phyloP scores from a whole-genome alignment of 2,797 vertebrate species.

The Cossypha heuglini region DNA sequence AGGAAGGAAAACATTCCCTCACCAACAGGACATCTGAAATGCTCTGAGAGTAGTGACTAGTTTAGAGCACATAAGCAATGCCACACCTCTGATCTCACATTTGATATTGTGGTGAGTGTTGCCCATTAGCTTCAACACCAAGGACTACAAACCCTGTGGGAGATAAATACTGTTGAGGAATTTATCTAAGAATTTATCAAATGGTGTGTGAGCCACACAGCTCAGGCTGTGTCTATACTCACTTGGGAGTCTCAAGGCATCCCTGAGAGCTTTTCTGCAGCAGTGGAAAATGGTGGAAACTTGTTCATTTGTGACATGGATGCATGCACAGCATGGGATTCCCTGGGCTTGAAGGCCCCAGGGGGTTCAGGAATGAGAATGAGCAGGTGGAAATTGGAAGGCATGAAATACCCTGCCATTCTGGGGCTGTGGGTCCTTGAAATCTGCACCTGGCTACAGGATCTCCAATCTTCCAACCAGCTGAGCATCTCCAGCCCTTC shows the following conservation, averaged over 20 bases:
- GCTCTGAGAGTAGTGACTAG: not conserved
- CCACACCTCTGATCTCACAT: not conserved
- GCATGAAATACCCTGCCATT: not conserved
- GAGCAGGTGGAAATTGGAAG: not conserved
- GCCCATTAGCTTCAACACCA: not conserved
- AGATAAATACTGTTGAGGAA: not conserved
- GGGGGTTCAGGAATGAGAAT: not conserved
- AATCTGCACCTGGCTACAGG: not conserved
- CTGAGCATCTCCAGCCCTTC: fast-evolving
- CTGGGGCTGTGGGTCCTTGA: not conserved
- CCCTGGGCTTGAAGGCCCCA: not conserved
- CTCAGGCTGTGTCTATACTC: not conserved
- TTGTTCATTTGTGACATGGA: not conserved
- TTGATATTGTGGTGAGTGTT: not conserved
- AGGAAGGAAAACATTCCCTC: not conserved
- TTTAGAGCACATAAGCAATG: not conserved
- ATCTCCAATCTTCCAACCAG: not conserved
- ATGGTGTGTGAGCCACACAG: fast-evolving
- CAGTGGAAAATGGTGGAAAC: not conserved
- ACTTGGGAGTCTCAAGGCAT: not conserved
- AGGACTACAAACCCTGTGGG: not conserved
- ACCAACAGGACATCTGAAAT: not conserved
- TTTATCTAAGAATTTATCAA: not conserved
- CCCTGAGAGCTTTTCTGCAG: not conserved
- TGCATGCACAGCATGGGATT: fast-evolving